Conservation (phyloP, 2,888 invertebrate species). For the Tenthredo notha region DNA sequence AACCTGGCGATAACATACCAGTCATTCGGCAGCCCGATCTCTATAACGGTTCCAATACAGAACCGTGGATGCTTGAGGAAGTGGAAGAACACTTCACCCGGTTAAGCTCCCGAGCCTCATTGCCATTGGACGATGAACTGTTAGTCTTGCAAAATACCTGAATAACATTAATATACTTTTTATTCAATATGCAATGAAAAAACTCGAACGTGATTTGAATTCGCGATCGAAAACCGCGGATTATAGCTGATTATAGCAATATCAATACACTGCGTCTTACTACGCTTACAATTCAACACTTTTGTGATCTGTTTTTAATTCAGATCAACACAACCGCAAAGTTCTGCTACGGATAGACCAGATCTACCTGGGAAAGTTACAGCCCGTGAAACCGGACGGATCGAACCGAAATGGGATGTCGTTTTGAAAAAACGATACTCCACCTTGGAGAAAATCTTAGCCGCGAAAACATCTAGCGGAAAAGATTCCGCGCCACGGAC, state of each 20-base stretch:
- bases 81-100: slow-evolving; percentile 72
- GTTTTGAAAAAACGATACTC: slow-evolving; percentile 52
- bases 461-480: neutral
- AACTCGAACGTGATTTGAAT: neutral
- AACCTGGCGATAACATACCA: slow-evolving; percentile 55
- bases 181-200: neutral
- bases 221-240: neutral
- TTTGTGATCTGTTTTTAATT: neutral
- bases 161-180: neutral
- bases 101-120: slow-evolving; percentile 59
- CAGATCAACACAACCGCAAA: slow-evolving; percentile 58
- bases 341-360: slow-evolving; percentile 60
- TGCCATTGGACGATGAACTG: slow-evolving; percentile 61
- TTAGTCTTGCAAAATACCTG: slow-evolving; percentile 58
- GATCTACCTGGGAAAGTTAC: slow-evolving; percentile 53
- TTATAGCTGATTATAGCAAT: neutral
- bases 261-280: neutral
- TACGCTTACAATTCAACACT: neutral
- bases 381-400: slow-evolving; percentile 50
- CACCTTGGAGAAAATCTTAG: neutral
- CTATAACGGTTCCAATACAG: slow-evolving; percentile 51
- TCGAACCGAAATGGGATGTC: slow-evolving; percentile 57
- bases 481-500: slow-evolving; percentile 9
- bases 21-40: slow-evolving; percentile 6
- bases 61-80: slow-evolving; percentile 74